phyloP scores from a whole-genome alignment of 2,797 vertebrate genomes.

The Eospalax fontanierii region DNA sequence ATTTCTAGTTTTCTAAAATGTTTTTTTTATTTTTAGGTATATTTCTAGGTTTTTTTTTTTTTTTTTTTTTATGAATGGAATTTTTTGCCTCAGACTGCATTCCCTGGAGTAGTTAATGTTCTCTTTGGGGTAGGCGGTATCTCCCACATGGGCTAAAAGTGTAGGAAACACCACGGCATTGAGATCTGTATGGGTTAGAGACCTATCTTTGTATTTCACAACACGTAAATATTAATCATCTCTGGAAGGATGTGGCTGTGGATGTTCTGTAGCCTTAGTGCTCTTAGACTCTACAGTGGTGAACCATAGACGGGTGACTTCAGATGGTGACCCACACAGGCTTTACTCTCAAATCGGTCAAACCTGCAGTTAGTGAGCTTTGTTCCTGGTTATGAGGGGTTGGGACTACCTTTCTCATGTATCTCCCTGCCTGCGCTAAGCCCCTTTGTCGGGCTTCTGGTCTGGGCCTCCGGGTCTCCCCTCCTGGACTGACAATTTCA shows the following conservation, averaged over 20 bases:
- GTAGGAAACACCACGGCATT: neutral
- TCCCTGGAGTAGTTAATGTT: neutral
- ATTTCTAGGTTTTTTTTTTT: neutral
- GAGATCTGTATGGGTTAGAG: neutral
- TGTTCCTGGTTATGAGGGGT: neutral
- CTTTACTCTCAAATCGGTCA: neutral
- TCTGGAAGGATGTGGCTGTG: neutral
- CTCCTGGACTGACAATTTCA: neutral
- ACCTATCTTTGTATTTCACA: too few species aligned
- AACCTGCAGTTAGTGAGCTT: neutral
- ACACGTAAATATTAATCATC: neutral
- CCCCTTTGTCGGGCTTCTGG: too few species aligned
- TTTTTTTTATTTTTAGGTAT: too few species aligned
- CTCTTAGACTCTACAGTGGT: neutral
- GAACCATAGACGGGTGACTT: neutral
- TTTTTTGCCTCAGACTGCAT: neutral
- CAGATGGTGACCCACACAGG: neutral
- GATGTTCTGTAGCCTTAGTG: too few species aligned
- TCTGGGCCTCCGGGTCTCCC: too few species aligned
- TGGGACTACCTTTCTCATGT: neutral
- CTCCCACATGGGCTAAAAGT: neutral
- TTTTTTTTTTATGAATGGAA: neutral
- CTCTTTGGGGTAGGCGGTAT: neutral
- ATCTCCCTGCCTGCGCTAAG: neutral
- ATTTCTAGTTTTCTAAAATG: neutral